Base-by-base conservation (phyloP, 2,797 vertebrate genomes). In the Myripristis murdjan region DNA sequence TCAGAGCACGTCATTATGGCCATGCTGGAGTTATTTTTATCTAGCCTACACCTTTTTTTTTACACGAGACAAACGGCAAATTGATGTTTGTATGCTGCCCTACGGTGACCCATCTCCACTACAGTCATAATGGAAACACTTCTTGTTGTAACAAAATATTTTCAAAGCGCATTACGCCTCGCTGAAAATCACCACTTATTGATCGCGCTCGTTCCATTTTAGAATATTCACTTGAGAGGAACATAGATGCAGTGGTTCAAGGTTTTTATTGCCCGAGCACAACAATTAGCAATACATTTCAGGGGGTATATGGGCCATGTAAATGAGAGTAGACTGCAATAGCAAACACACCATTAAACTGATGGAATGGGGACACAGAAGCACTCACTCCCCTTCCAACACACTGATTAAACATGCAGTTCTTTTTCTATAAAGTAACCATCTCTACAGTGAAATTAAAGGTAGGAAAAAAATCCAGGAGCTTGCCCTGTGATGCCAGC, bases 231-330 rank as follows among this genome's bases (percentile, higher is more conserved):
- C 56, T 85, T 76, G 49, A n/a, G 62, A 54, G 55, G 23, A 63
- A 49, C 54, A 31, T 64, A 6, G 35, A 62, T 31, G 77, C 18
- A 51, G 6, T 8, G 24, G 46, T 51, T 73, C 59, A 47, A 43
- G 14, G 8, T 70, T 87, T 84, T 79, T 81, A 87, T 73, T 77
- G 79, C 56, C 65, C 59, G 65, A 89, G 89, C 79, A 80, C 76
- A 81, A 83, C 84, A 91, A 88, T 93, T 88, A 88, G 70, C 80
- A 65, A 64, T 84, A 88, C 87, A 88, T 84, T 88, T 79, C 43
- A 75, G 43, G 22, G 35, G 64, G 77, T 81, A 76, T 84, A 85
- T 87, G 83, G 74, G 62, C 60, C 85, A 85, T 89, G 77, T 85
- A 88, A 89, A 89, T 89, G 75, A 84, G 82, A 75, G 70, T 11